Evolutionary conservation across 2,113 vertebrate species (phyloP).

Genomic region (Emydocephalus ijimae): DNA sequence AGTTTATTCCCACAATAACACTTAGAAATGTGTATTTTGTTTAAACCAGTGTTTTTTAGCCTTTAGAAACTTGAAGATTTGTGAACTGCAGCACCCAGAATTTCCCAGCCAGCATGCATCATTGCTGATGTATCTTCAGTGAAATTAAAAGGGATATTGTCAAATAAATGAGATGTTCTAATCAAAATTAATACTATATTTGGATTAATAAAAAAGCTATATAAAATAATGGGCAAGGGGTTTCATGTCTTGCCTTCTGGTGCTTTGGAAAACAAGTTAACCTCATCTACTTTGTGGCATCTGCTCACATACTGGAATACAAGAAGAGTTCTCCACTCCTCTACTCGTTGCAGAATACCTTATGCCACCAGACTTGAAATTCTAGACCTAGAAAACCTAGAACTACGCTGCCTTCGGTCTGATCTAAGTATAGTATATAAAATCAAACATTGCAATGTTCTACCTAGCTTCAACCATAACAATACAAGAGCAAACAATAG

Average conservation of each 20-base stretch:
- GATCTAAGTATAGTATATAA: no score
- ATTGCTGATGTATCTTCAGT: neutral
- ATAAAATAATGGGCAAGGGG: neutral
- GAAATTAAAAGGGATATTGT: conserved; percentile 2
- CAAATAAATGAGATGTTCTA: neutral
- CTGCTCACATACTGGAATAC: neutral
- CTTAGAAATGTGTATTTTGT: neutral
- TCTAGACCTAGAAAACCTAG: no score
- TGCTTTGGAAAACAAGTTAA: neutral
- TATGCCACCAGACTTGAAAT: no score
- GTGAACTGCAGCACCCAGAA: neutral
- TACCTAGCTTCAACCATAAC: neutral
- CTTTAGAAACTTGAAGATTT: neutral
- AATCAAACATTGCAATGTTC: no score
- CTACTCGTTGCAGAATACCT: no score
- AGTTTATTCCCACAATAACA: neutral
- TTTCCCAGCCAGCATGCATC: neutral
- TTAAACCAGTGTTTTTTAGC: neutral
- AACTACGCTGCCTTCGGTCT: no score
- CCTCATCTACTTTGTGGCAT: neutral
- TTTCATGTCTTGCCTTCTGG: neutral
- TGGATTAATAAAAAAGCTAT: neutral
- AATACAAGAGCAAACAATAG: no score
- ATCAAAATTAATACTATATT: neutral
- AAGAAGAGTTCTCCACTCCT: no score